Base-by-base conservation (phyloP, 1,140 invertebrate species). In the Oryctes rhinoceros region DNA sequence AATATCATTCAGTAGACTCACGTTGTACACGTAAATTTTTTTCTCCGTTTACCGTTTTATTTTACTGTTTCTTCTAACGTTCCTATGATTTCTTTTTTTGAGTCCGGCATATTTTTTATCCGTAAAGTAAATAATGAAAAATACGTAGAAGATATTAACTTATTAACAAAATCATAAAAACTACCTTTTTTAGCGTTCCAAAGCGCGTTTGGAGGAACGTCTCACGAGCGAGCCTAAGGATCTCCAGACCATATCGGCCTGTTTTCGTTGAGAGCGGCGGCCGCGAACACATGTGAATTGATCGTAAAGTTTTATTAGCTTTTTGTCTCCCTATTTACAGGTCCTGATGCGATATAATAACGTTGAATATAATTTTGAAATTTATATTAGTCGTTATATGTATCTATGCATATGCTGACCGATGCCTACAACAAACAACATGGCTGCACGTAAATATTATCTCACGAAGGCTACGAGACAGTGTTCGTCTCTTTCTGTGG, bases 81-180 rank as follows among this genome's bases (percentile, higher is more conserved):
- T 44, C 5, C 5, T 10, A 10, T 44, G 9, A 44, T 44, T 44
- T 44, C 24, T 44, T 44, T 3, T 44, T 44, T 44, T 7, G 0
- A 4, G 9, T 10, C 5, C 39, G 5, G 5, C 39, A 44, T 44
- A 7, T 44, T 44, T 44, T 44, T 10, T 44, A 44, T 44, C 39
- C 39, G 39, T 44, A 44, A 10, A 44, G 9, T 5, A 44, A 44
- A 44, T 44, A 44, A 44, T 44, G n/a, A 3, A 59, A 53, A 13
- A 59, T 7, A 6, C 18, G 15, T 18, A 18, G n/a, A 59, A 18
- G 18, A 59, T 59, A 59, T 59, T 59, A 59, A 59, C 65, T 71
- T 71, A 71, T 71, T 71, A 71, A 71, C 65, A 71, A 71, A 71
- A 71, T 71, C 65, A 71, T 71, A 71, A 71, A 71, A 71, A 37